Conservation (phyloP, 2,888 invertebrate genomes). For the Drosophila subsilvestris region DNA sequence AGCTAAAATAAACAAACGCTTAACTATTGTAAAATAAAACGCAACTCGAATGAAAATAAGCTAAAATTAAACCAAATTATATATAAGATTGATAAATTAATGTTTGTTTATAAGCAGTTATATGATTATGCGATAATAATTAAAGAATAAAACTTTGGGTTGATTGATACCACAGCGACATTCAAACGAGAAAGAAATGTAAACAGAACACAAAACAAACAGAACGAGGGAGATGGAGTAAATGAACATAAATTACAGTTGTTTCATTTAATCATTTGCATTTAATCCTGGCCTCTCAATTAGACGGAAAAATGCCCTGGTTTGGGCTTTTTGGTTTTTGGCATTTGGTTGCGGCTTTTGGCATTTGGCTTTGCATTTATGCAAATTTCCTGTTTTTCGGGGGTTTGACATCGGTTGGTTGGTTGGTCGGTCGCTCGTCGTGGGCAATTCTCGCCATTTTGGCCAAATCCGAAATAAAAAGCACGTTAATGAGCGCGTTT, state of each 20-base stretch:
- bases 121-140: conserved; percentile 58
- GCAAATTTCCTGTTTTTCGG: conserved; percentile 44
- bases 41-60: conserved; percentile 39
- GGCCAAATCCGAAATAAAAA: conserved; percentile 27
- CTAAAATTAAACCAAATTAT: conserved; percentile 63
- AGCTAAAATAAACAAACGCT: conserved; percentile 6
- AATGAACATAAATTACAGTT: conserved; percentile 72
- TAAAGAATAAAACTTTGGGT: conserved; percentile 56
- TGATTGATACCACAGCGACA: conserved; percentile 41
- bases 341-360: conserved; percentile 45
- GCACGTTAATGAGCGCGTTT: conserved; percentile 69
- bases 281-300: conserved; percentile 71
- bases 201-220: conserved; percentile 50
- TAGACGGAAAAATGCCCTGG: conserved; percentile 51
- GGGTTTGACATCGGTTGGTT: conserved; percentile 50
- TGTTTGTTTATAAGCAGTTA: conserved; percentile 64
- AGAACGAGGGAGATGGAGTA: conserved; percentile 13
- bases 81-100: conserved; percentile 64
- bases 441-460: conserved; percentile 5
- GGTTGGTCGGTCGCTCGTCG: conserved; percentile 21
- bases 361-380: conserved; percentile 44
- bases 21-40: conserved; percentile 42
- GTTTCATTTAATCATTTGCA: conserved; percentile 74
- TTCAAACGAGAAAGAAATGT: conserved; percentile 39
- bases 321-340: conserved; percentile 26